Evolutionary conservation across 2,888 invertebrate genomes (phyloP).

Genomic region (Lithophane ornitopus): DNA sequence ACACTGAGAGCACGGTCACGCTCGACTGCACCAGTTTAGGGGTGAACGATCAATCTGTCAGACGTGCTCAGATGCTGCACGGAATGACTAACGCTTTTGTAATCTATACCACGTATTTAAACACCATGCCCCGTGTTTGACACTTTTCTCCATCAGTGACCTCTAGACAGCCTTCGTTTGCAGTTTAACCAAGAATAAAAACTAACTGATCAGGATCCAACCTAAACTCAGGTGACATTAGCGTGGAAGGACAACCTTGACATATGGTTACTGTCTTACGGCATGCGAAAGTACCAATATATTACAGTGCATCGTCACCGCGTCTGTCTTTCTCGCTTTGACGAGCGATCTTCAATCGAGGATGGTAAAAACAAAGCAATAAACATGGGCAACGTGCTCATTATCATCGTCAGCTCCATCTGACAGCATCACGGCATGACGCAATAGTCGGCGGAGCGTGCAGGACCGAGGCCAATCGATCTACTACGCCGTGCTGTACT

Average conservation of each 20-base stretch:
- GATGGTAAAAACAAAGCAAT: constrained; percentile 56
- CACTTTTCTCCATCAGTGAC: constrained; percentile 32
- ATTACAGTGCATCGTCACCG: constrained; percentile 27
- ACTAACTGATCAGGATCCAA: constrained; percentile 9
- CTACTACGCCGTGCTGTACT: constrained; percentile 62
- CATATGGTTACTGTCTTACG: constrained; percentile 32
- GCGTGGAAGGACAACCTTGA: constrained; percentile 39
- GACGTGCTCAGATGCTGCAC: constrained; percentile 58
- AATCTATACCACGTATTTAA: constrained; percentile 4
- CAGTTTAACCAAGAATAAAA: constrained; percentile 13
- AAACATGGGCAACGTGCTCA: constrained; percentile 61
- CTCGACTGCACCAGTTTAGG: constrained; percentile 54
- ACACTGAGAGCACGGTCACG: constrained; percentile 52
- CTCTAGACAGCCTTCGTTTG: constrained; percentile 31
- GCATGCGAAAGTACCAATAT: constrained; percentile 31
- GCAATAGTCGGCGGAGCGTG: constrained; percentile 71
- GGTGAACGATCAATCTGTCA: constrained; percentile 67
- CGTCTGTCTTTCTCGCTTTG: constrained; percentile 21
- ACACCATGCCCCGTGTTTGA: constrained; percentile 15
- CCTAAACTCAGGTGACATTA: constrained; percentile 20
- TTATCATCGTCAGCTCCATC: constrained; percentile 63
- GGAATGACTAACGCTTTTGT: constrained; percentile 31
- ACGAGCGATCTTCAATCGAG: constrained; percentile 49
- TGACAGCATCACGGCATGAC: constrained; percentile 68
- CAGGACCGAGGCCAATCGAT: constrained; percentile 72